A percentile compares a stretch with the other conserved stretches of the same genome.
Conservation (phyloP, 1,140 invertebrate species). For the Zaprionus nigranus region DNA sequence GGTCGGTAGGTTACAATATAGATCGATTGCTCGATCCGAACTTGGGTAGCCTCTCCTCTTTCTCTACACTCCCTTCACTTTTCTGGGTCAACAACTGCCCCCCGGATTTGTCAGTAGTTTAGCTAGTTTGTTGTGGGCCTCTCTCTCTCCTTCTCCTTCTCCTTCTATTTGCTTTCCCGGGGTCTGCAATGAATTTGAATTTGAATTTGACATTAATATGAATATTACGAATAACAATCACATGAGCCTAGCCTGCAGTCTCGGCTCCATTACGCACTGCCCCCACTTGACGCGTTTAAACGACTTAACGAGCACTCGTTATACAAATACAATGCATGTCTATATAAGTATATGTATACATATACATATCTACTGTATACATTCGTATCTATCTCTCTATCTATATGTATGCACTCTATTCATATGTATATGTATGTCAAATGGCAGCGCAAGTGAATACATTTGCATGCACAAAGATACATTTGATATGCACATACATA, state of each 20-base stretch:
- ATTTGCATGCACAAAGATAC: neutral
- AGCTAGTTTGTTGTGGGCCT: conserved; percentile 2
- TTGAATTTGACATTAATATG: neutral
- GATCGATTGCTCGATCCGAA: conserved; percentile 61
- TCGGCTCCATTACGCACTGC: neutral
- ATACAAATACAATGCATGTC: conserved; percentile 7
- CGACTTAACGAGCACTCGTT: conserved; percentile 5
- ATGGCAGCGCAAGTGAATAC: conserved; percentile 19
- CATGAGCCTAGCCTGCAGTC: neutral
- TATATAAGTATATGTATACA: neutral
- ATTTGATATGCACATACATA: conserved; percentile 18
- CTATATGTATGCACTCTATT: conserved; percentile 10
- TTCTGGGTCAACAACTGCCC: neutral
- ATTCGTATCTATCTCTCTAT: conserved; percentile 2
- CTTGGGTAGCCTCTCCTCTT: conserved; percentile 56
- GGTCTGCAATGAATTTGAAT: conserved; percentile 1
- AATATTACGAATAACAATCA: neutral
- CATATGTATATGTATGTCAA: conserved; percentile 28
- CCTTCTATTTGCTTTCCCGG: no score
- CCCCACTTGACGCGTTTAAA: conserved; percentile 6
- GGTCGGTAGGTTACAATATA: conserved; percentile 63
- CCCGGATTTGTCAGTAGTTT: neutral
- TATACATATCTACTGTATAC: conserved; percentile 3
- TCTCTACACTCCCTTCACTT: neutral
- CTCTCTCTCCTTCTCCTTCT: neutral